These are phyloP conservation scores for Saxidomus purpurata DNA, from an alignment of 1,140 invertebrate genomes.

Conservation along the genomic window DNA sequence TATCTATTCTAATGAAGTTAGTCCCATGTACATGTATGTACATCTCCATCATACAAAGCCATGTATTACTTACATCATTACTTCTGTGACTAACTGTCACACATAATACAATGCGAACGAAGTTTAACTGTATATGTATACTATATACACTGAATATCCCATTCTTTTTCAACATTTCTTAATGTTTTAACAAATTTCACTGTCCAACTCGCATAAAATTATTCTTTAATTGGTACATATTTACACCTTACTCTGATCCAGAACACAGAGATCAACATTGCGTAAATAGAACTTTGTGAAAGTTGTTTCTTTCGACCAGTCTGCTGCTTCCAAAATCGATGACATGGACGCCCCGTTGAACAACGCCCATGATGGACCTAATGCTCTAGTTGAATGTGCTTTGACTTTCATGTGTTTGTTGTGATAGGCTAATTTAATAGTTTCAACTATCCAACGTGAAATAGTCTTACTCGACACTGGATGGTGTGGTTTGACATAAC, in stretches of 20 bases:
- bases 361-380: constrained; percentile 1
- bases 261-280: background rate
- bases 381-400: background rate
- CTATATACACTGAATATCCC: too few relatives aligned
- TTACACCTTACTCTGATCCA: background rate
- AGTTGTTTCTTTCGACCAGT: constrained; percentile 6
- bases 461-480: background rate
- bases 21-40: too few relatives aligned
- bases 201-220: constrained; percentile 9
- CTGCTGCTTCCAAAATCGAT: constrained; percentile 14
- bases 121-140: too few relatives aligned
- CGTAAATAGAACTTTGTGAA: constrained; percentile 11
- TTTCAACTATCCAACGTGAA: background rate
- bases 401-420: background rate
- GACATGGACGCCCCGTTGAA: background rate
- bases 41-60: too few relatives aligned
- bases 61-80: too few relatives aligned
- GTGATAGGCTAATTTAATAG: background rate
- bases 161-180: too few relatives aligned
- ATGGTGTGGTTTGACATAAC: background rate
- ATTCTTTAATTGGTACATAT: background rate
- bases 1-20: too few relatives aligned
- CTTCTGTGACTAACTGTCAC: too few relatives aligned
- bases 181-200: background rate
- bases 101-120: too few relatives aligned